Percentiles rank a stretch among this genome's conserved stretches.
phyloP scores from a whole-genome alignment of 2,888 invertebrate genomes.

The Candidula unifasciata region DNA sequence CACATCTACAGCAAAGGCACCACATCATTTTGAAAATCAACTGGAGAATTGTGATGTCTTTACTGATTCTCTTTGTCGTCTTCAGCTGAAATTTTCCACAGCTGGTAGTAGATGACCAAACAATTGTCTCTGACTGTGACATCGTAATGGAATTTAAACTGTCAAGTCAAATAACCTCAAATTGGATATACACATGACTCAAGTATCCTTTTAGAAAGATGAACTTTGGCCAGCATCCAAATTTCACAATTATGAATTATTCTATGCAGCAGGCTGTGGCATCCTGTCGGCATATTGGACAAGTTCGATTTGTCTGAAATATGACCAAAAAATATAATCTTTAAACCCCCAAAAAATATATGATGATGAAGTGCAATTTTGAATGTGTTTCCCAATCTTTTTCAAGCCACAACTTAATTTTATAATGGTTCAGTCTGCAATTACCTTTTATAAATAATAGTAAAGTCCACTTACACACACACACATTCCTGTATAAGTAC shows the following conservation, averaged over 20 bases:
- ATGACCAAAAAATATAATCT: constrained; percentile 48
- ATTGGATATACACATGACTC: neutral
- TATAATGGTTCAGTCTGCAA: too few relatives aligned
- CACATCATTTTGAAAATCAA: neutral
- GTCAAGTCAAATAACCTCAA: constrained; percentile 15
- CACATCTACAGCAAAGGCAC: neutral
- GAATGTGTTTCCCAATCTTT: too few relatives aligned
- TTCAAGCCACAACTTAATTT: too few relatives aligned
- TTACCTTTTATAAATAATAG: too few relatives aligned
- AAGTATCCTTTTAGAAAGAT: neutral
- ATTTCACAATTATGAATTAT: constrained; percentile 45
- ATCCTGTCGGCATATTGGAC: constrained; percentile 96
- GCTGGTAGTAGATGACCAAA: constrained; percentile 13
- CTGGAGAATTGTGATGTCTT: neutral
- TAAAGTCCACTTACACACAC: too few relatives aligned
- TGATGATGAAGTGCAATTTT: too few relatives aligned
- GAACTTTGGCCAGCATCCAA: neutral
- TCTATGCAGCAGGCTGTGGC: constrained; percentile 83
- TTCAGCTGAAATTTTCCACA: neutral
- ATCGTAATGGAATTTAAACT: constrained; percentile 28
- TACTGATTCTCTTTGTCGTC: too few relatives aligned
- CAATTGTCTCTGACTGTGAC: constrained; percentile 31
- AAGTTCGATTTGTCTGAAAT: constrained; percentile 94
- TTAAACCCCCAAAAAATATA: too few relatives aligned
- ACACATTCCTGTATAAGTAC: too few relatives aligned